These are phyloP conservation scores for Odontothrips loti DNA, from an alignment of 2,888 invertebrate species.

Conservation along the genomic window DNA sequence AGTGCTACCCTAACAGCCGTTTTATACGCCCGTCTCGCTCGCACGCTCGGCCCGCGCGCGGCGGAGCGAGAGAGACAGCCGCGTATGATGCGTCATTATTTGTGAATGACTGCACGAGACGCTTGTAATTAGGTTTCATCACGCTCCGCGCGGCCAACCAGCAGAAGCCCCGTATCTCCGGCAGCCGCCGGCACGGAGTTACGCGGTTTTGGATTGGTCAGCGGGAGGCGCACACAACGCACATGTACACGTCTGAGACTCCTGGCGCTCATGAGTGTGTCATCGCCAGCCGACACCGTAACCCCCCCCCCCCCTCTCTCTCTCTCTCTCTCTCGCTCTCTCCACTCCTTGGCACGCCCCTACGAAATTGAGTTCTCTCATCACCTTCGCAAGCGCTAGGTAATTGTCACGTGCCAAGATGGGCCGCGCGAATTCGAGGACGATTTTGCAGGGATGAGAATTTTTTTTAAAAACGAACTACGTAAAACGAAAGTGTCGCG, in stretches of 20 bases:
- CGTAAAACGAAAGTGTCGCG: neutral
- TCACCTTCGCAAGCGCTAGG: neutral
- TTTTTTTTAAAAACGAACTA: neutral
- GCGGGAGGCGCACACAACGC: too few relatives aligned
- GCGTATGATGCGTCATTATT: neutral
- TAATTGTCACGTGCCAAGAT: too few relatives aligned
- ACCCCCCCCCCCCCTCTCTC: constrained; percentile 44
- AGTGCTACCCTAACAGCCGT: neutral
- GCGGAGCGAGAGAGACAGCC: neutral
- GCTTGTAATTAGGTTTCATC: constrained; percentile 5
- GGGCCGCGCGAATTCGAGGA: neutral
- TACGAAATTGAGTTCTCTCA: constrained; percentile 31
- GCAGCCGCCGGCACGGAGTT: too few relatives aligned
- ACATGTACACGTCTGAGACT: constrained; percentile 34
- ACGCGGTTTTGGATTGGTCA: too few relatives aligned
- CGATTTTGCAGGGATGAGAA: too few relatives aligned
- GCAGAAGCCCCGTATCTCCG: too few relatives aligned
- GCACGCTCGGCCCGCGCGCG: neutral
- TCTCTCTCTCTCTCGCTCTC: constrained; percentile 36
- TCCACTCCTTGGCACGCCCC: constrained; percentile 40
- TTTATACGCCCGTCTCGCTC: neutral
- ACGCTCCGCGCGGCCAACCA: neutral
- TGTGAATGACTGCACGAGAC: neutral
- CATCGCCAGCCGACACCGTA: constrained; percentile 25
- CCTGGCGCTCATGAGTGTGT: constrained; percentile 29